Percentiles rank a stretch among this genome's conserved stretches.
phyloP scores from a whole-genome alignment of 2,797 vertebrate genomes.

The Hybognathus amarus region DNA sequence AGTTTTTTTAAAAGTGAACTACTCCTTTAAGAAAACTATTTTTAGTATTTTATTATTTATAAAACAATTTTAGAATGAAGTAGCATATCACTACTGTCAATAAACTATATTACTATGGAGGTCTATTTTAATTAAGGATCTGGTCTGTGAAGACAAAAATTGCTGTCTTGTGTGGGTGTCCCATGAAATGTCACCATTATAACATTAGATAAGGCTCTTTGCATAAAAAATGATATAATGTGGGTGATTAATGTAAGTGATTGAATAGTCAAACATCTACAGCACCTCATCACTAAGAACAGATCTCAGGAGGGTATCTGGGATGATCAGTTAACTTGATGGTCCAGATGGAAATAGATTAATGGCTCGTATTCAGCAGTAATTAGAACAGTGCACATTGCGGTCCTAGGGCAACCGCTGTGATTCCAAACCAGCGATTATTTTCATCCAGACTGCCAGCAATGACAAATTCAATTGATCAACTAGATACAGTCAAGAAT shows the following conservation, averaged over 20 bases:
- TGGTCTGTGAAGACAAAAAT: not conserved
- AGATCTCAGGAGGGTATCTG: slow-evolving; percentile 1
- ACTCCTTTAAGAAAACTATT: no score
- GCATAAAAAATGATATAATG: not conserved
- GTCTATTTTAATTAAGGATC: not conserved
- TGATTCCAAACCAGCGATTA: not conserved
- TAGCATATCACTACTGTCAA: not conserved
- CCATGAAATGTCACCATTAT: not conserved
- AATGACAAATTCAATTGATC: slow-evolving; percentile 11
- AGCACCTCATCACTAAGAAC: not conserved
- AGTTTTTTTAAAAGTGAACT: no score
- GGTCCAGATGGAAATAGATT: slow-evolving; percentile 39
- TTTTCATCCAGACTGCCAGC: not conserved
- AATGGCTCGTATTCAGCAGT: slow-evolving; percentile 35
- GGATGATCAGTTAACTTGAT: slow-evolving; percentile 42
- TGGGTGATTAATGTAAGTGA: not conserved
- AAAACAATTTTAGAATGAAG: no score
- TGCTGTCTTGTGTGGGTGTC: not conserved
- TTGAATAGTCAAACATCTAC: not conserved
- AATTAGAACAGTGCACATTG: slow-evolving; percentile 25
- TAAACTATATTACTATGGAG: not conserved
- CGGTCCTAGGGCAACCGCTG: not conserved
- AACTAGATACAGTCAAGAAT: not conserved
- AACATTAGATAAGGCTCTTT: not conserved
- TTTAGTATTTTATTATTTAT: no score